Conservation (phyloP, 92 coral and sea anemone genomes). For the Bergia puertoricense region DNA sequence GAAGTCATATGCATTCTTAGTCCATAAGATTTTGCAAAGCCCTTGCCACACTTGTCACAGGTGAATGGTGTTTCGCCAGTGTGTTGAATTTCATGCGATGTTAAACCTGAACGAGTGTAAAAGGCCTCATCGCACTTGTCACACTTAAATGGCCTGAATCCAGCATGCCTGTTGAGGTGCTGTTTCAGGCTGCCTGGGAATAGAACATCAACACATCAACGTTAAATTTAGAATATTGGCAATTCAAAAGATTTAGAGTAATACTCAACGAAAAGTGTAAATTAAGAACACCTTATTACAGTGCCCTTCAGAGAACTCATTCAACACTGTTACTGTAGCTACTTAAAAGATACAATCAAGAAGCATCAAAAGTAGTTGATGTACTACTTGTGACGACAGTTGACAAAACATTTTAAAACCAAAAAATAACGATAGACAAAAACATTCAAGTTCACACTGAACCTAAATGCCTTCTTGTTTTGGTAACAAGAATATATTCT, state of each 20-base stretch:
- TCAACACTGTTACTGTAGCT: background rate
- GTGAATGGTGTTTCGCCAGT: constrained; percentile 62
- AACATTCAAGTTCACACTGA: background rate
- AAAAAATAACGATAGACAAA: background rate
- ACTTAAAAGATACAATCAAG: background rate
- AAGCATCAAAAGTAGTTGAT: background rate
- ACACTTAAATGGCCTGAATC: constrained; percentile 72
- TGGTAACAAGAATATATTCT: background rate
- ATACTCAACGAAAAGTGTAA: background rate
- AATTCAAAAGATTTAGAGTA: background rate
- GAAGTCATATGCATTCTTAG: constrained; percentile 74
- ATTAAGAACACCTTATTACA: too few relatives aligned
- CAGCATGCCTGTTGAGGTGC: constrained; percentile 67
- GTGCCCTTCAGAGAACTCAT: background rate
- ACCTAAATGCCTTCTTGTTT: background rate
- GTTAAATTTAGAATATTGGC: background rate
- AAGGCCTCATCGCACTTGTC: constrained; percentile 67
- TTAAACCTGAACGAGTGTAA: constrained; percentile 49
- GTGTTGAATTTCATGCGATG: constrained; percentile 60
- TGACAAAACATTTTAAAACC: background rate
- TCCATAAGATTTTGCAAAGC: constrained; percentile 70
- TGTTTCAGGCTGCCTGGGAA: constrained; percentile 57
- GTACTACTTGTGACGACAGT: background rate
- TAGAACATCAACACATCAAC: background rate
- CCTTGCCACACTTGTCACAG: constrained; percentile 63